A percentile compares a stretch with the other conserved stretches of the same genome.
These are phyloP conservation scores for Meandrusa payeni DNA, from an alignment of 2,888 invertebrate genomes.

Conservation along the genomic window DNA sequence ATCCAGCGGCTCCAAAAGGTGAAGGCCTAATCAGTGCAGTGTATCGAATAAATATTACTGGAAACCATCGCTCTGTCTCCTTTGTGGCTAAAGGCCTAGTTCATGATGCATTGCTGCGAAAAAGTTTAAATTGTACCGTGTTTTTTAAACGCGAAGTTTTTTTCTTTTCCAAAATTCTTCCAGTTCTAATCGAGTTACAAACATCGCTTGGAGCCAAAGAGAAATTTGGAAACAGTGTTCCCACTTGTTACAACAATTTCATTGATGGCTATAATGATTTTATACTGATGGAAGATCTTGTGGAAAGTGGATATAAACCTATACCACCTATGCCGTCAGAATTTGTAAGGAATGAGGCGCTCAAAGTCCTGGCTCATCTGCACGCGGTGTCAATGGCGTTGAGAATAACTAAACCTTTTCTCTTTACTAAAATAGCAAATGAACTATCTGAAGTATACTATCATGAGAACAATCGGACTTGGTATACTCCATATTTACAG, in stretches of 20 bases:
- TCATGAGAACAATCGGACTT: constrained; percentile 39
- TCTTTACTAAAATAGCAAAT: constrained; percentile 38
- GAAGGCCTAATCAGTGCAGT: constrained; percentile 52
- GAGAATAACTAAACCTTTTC: constrained; percentile 38
- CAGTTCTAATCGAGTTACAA: constrained; percentile 40
- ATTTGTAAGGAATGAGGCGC: constrained; percentile 37
- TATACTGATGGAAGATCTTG: constrained; percentile 49
- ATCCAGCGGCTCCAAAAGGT: constrained; percentile 44
- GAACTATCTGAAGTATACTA: constrained; percentile 44
- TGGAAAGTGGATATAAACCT: constrained; percentile 36
- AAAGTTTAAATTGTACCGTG: constrained; percentile 35
- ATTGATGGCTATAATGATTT: constrained; percentile 47
- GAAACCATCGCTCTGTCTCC: constrained; percentile 32
- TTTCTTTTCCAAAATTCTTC: constrained; percentile 45
- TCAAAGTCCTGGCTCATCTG: constrained; percentile 49
- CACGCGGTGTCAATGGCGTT: constrained; percentile 52
- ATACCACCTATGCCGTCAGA: constrained; percentile 36
- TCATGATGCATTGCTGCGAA: constrained; percentile 37
- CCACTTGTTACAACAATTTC: constrained; percentile 42
- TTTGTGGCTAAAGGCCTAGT: constrained; percentile 49
- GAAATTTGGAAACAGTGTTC: constrained; percentile 40
- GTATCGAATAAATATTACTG: constrained; percentile 43
- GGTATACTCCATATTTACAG: constrained; percentile 44
- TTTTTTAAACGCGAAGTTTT: constrained; percentile 45
- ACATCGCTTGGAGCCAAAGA: constrained; percentile 42